phyloP scores from a whole-genome alignment of 1,140 invertebrate genomes.

The Tetramorium parvispinum region DNA sequence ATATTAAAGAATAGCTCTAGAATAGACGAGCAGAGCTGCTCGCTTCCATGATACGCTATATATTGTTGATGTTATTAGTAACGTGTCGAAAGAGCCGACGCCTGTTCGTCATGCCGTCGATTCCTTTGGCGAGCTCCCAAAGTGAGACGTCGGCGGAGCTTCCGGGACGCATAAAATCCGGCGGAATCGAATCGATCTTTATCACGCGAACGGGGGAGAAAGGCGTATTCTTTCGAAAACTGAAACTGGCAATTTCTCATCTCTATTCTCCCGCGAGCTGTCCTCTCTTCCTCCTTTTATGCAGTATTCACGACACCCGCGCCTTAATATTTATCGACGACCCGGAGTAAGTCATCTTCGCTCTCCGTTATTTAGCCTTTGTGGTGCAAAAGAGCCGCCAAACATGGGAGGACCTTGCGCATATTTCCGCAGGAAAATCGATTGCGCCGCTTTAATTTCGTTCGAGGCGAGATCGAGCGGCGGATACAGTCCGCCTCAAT shows the following conservation, averaged over 20 bases:
- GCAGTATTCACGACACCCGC: conserved; percentile 22
- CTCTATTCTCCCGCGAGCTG: background rate
- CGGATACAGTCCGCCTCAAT: background rate
- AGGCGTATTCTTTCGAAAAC: conserved; percentile 22
- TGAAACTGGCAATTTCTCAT: conserved; percentile 1
- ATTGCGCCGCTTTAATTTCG: conserved; percentile 11
- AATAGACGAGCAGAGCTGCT: background rate
- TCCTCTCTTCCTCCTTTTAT: background rate
- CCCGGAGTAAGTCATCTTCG: conserved; percentile 5
- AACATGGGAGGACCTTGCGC: background rate
- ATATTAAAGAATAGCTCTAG: too few relatives aligned
- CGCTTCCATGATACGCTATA: conserved; percentile 16
- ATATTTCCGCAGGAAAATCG: conserved; percentile 21
- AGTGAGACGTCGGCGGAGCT: conserved; percentile 29
- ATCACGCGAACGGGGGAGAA: background rate
- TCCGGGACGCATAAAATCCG: conserved; percentile 23
- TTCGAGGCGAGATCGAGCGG: background rate
- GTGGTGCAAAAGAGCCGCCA: conserved; percentile 40
- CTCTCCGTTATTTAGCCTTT: conserved; percentile 50
- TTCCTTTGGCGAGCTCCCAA: conserved; percentile 74
- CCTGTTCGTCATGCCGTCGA: conserved; percentile 49
- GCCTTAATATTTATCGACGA: conserved; percentile 43
- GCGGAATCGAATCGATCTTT: conserved; percentile 25
- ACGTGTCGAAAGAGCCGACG: conserved; percentile 39
- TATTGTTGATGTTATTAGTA: conserved; percentile 64